phyloP scores from a whole-genome alignment of 2,888 invertebrate genomes.

The Trilocha varians region DNA sequence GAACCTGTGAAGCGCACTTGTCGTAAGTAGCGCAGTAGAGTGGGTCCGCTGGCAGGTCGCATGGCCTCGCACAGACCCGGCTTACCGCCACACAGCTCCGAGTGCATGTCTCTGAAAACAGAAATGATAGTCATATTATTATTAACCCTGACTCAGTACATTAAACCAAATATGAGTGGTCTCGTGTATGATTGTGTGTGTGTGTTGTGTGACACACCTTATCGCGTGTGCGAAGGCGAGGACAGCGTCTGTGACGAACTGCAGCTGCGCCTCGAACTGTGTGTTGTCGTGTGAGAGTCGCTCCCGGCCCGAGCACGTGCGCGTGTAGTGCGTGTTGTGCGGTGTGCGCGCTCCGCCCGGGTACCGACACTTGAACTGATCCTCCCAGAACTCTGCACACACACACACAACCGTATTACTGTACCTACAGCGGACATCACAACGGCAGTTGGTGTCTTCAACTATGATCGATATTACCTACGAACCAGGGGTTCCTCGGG shows the following conservation, averaged over 20 bases:
- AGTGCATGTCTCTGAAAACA: conserved; percentile 91
- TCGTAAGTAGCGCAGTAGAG: conserved; percentile 86
- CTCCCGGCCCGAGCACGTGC: conserved; percentile 84
- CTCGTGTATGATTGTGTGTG: too few species aligned
- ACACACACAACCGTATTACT: background rate
- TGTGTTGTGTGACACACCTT: conserved; percentile 53
- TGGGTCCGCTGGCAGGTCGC: conserved; percentile 91
- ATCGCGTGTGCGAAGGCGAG: conserved; percentile 93
- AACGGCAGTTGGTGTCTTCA: too few species aligned
- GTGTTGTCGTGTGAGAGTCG: conserved; percentile 82
- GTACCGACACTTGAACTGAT: conserved; percentile 91
- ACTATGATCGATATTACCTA: conserved; percentile 82
- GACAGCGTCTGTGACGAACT: conserved; percentile 96
- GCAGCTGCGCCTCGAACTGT: conserved; percentile 92
- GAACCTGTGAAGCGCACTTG: conserved; percentile 81
- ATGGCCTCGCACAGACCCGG: conserved; percentile 88
- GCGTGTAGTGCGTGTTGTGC: conserved; percentile 81
- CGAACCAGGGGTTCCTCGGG: conserved; percentile 95
- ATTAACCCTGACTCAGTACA: too few species aligned
- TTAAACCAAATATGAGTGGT: too few species aligned
- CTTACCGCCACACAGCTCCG: conserved; percentile 80
- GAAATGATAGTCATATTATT: too few species aligned
- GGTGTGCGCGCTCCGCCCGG: conserved; percentile 86
- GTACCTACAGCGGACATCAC: background rate
- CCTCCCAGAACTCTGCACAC: conserved; percentile 91